Evolutionary conservation across 2,888 invertebrate species (phyloP), one percentile per base, ranked within the genome.

Genomic region (Sthenelais limicola): DNA sequence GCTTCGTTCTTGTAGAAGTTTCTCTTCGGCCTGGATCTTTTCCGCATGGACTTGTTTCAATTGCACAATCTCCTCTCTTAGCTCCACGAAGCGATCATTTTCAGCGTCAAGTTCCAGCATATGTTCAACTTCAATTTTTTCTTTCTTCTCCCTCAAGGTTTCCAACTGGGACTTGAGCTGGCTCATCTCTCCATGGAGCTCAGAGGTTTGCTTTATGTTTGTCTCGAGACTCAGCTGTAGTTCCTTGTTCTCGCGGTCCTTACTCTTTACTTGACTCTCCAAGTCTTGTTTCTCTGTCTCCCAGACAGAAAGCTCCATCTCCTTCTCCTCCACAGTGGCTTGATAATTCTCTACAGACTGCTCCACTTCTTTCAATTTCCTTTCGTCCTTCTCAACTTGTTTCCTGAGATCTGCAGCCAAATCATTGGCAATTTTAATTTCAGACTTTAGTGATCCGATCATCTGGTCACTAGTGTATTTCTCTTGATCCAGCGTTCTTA

Each of bases 271-370:
- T 18, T 62, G 62, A 15, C 24, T 43, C 24, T 62, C 35, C 1
- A 62, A 43, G 43, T 38, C 38, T 7, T 38, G 35, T 28, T 62
- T 62, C 24, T 62, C 62, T 1, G 62, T 62, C 15, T 62, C 62
- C 62, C 62, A 62, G 4, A 43, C 62, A 2, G 62, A 62, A 1
- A 62, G 38, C 43, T 62, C 62, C 62, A 62, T 62, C 7, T 35
- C 62, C 24, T 62, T 62, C 26, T 62, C 62, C 43, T 62, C 62
- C n/a, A 62, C 12, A 9, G 62, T 24, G 24, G n/a, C 15, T 15
- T n/a, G n/a, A n/a, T n/a, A n/a, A n/a, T n/a, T n/a, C n/a, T n/a
- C n/a, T n/a, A n/a, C n/a, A n/a, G n/a, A n/a, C n/a, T n/a, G n/a
- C n/a, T n/a, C n/a, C n/a, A n/a, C n/a, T n/a, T n/a, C n/a, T n/a